Base-by-base conservation (phyloP, 2,113 vertebrate species). In the Puntigrus tetrazona region DNA sequence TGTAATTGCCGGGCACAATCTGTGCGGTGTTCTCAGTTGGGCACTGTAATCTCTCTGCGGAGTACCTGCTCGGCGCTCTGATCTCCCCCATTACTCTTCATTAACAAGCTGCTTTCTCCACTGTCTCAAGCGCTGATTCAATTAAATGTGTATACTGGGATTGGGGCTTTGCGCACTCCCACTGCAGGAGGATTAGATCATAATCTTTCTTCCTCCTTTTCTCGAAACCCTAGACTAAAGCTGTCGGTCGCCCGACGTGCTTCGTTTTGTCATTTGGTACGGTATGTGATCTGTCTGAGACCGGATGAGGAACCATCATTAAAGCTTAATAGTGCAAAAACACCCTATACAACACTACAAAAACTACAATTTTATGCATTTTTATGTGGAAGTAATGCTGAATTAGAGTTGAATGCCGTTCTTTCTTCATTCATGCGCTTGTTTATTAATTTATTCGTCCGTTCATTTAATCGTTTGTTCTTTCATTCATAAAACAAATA, bases 21-120 rank as follows among this genome's bases (percentile, higher is more conserved):
- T 67, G 57, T 38, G 74, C 52, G 13, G 22, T 38, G 38, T 80
- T 77, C 77, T 84, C 81, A 65, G 87, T 52, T 81, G 75, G 84
- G 18, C 31, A 41, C 70, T 41, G 70, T 86, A 86, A 88, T 88
- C 84, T 88, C 84, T 86, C 81, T 34, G 79, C 29, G 83, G 78
- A 86, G 76, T 25, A 72, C 59, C 77, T 50, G 77, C 70, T 86
- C 69, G 3, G 55, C 4, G 5, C 38, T 7, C 80, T 47, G 80
- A 73, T 85, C 87, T 81, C 67, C 27, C 63, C 84, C 72, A 88
- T 88, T 88, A 88, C 81, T 86, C 87, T 86, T 88, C 87, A 88
- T 88, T 88, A 88, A 84, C 77, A 47, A 88, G 81, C 70, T 74
- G 50, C 83, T 84, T 50, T 74, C 72, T 84, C 79, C 67, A 52